These are phyloP conservation scores for Venusia cambrica DNA, from an alignment of 2,888 invertebrate species.

Conservation along the genomic window DNA sequence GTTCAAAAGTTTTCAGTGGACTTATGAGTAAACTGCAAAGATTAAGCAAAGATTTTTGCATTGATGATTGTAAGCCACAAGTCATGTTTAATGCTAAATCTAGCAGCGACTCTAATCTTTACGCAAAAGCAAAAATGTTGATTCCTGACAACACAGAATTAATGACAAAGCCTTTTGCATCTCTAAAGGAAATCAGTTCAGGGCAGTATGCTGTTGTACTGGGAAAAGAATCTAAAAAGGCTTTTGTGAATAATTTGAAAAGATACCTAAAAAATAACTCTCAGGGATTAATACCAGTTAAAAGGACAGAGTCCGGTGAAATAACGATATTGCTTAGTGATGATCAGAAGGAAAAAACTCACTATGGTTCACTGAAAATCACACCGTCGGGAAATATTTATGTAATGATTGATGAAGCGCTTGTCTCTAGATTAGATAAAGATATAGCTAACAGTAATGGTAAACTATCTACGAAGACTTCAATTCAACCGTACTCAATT, in stretches of 20 bases:
- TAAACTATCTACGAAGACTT: no score
- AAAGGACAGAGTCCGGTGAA: constrained; percentile 42
- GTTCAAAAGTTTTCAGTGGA: constrained; percentile 31
- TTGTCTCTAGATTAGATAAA: constrained; percentile 29
- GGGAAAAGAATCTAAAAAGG: constrained; percentile 47
- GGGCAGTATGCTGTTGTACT: constrained; percentile 48
- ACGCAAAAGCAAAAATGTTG: constrained; percentile 35
- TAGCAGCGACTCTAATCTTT: constrained; percentile 44
- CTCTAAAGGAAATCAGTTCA: constrained; percentile 42
- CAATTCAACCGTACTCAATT: neutral
- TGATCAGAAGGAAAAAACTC: constrained; percentile 27
- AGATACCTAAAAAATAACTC: constrained; percentile 37
- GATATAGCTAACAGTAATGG: constrained; percentile 3
- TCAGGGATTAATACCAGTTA: constrained; percentile 41
- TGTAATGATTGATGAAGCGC: constrained; percentile 40
- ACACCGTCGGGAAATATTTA: constrained; percentile 54
- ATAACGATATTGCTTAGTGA: constrained; percentile 42
- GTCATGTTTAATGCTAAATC: constrained; percentile 32
- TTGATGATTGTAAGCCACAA: constrained; percentile 4
- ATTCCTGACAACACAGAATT: constrained; percentile 31
- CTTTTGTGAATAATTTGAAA: constrained; percentile 47
- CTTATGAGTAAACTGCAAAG: constrained; percentile 33
- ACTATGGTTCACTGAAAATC: constrained; percentile 48
- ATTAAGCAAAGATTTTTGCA: constrained; percentile 20
- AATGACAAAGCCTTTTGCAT: constrained; percentile 30